Evolutionary conservation across 1,140 invertebrate genomes (phyloP), one percentile per base, ranked within the genome.

Genomic region (Drosophila guanche): DNA sequence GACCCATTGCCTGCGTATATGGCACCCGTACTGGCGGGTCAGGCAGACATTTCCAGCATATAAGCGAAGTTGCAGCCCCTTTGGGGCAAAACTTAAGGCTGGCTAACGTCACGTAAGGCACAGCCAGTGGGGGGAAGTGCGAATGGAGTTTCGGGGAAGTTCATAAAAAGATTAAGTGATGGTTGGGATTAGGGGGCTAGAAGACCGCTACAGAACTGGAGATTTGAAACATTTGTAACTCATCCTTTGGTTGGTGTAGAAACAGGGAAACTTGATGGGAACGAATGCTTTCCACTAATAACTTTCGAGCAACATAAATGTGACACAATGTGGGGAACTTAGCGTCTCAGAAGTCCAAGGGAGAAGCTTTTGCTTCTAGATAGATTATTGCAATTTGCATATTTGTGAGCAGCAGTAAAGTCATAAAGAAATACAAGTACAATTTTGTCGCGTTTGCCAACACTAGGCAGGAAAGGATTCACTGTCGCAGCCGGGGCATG

Each of bases 371-470:
- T 20, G 16, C 16, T 20, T 23, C 47, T 80, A 84, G 79, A 84
- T 80, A 84, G 79, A 84, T 79, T 84, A 76, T 67, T 83, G 70
- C 70, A 84, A 84, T 84, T 84, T 84, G 79, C 79, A 84, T 84
- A 84, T 84, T 84, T 84, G 63, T 60, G 27, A 46, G 10, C 46
- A 22, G 16, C 41, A 51, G 59, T 23, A 54, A 68, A 68, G 42
- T 46, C 41, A 47, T 41, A 55, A 29, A 29, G 50, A 23, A n/a
- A 8, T 14, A 16, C 16, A 50, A 50, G 25, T 12, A 67, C 79
- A 78, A 66, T 63, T 65, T 81, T 43, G 58, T 51, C 37, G 61
- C 67, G 67, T 66, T 85, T 71, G 40, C 66, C 76, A 85, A 76
- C 72, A 76, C 72, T 84, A 59, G 59, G 47, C 54, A n/a, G 54